phyloP scores from a whole-genome alignment of 2,888 invertebrate genomes.

The Zele albiditarsus region DNA sequence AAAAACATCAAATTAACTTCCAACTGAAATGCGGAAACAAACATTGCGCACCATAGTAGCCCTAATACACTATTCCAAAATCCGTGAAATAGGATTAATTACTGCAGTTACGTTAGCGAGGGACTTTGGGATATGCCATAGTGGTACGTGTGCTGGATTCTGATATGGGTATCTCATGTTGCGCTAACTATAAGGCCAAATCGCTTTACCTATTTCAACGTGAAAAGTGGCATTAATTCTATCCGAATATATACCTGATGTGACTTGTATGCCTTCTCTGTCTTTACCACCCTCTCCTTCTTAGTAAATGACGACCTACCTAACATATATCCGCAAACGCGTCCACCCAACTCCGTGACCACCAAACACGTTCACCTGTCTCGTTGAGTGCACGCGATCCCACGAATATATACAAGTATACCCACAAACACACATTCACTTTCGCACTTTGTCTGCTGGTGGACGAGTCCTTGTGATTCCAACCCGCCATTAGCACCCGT shows the following conservation, averaged over 20 bases:
- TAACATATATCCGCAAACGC: neutral
- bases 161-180: constrained; percentile 67
- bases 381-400: constrained; percentile 35
- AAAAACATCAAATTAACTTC: constrained; percentile 6
- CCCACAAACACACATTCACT: neutral
- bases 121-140: neutral
- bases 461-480: neutral
- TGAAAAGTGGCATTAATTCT: constrained; percentile 64
- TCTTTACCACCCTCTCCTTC: neutral
- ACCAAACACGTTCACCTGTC: constrained; percentile 43
- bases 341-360: constrained; percentile 33
- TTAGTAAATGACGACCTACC: neutral
- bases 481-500: neutral
- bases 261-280: neutral
- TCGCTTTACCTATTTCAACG: constrained; percentile 66
- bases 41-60: neutral
- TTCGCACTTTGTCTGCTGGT: neutral
- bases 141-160: constrained; percentile 40
- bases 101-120: constrained; percentile 3
- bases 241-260: constrained; percentile 58
- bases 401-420: neutral
- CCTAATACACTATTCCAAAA: neutral
- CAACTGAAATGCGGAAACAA: neutral
- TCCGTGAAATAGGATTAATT: constrained; percentile 8
- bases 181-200: constrained; percentile 67